Evolutionary conservation across 2,888 invertebrate genomes (phyloP).

Genomic region (Acleris emargana): DNA sequence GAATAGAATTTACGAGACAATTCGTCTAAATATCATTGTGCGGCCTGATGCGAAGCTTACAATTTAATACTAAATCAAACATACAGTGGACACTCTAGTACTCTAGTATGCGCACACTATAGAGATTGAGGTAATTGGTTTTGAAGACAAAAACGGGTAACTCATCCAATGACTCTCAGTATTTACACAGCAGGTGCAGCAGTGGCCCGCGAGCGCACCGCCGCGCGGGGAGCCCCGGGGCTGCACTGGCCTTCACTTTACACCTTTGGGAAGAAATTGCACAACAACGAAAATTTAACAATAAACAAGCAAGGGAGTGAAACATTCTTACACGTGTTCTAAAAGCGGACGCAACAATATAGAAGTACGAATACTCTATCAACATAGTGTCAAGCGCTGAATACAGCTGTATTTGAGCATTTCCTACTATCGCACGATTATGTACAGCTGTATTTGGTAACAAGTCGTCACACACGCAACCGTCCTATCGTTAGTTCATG

Average conservation of each 20-base stretch:
- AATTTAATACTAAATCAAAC: constrained; percentile 73
- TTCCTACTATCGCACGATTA: constrained; percentile 51
- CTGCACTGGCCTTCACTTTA: constrained; percentile 3
- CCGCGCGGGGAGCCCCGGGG: neutral
- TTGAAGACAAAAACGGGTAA: constrained; percentile 78
- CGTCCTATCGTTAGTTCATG: constrained; percentile 38
- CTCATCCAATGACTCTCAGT: constrained; percentile 80
- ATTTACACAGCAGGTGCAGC: constrained; percentile 60
- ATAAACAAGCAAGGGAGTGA: constrained; percentile 40
- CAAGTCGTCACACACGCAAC: constrained; percentile 57
- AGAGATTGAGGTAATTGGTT: constrained; percentile 84
- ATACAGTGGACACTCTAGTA: constrained; percentile 56
- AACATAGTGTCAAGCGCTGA: constrained; percentile 42
- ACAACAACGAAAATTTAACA: constrained; percentile 35
- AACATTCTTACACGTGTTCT: constrained; percentile 56
- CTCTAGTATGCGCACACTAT: constrained; percentile 72
- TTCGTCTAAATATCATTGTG: constrained; percentile 58
- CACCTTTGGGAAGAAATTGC: constrained; percentile 39
- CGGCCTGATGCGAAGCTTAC: constrained; percentile 64
- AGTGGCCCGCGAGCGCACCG: neutral
- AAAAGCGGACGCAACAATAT: constrained; percentile 36
- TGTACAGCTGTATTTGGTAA: constrained; percentile 69
- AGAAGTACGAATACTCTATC: constrained; percentile 14
- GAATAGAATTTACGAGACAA: constrained; percentile 58
- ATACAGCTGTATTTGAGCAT: constrained; percentile 50